Evolutionary conservation across 2,797 vertebrate species (phyloP).

Genomic region (Avahi laniger): DNA sequence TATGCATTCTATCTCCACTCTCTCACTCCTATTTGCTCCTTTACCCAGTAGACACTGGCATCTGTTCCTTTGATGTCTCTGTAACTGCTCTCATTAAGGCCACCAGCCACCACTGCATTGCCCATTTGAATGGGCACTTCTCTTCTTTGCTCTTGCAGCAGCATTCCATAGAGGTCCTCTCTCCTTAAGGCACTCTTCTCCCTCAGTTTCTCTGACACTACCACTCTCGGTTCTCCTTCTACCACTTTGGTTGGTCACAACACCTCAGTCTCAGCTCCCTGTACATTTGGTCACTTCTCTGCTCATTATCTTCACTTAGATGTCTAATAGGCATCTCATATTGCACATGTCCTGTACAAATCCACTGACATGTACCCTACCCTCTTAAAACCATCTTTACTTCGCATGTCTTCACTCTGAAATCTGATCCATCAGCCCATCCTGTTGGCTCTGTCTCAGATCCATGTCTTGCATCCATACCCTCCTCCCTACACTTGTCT

Average conservation of each 20-base stretch:
- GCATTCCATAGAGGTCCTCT: background rate
- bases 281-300: background rate
- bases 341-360: background rate
- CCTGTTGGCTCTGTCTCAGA: background rate
- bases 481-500: background rate
- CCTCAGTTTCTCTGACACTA: background rate
- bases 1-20: background rate
- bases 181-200: background rate
- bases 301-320: background rate
- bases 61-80: background rate
- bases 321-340: background rate
- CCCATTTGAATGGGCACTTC: background rate
- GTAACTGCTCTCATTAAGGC: background rate
- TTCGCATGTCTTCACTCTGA: background rate
- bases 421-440: background rate
- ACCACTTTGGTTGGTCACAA: background rate
- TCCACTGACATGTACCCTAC: background rate
- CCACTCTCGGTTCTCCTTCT: background rate
- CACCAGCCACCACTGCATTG: background rate
- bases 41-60: background rate
- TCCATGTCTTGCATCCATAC: background rate
- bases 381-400: background rate
- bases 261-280: background rate
- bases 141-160: background rate
- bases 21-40: background rate